Conservation (phyloP, 2,113 vertebrate genomes). For the Noctilio leporinus region DNA sequence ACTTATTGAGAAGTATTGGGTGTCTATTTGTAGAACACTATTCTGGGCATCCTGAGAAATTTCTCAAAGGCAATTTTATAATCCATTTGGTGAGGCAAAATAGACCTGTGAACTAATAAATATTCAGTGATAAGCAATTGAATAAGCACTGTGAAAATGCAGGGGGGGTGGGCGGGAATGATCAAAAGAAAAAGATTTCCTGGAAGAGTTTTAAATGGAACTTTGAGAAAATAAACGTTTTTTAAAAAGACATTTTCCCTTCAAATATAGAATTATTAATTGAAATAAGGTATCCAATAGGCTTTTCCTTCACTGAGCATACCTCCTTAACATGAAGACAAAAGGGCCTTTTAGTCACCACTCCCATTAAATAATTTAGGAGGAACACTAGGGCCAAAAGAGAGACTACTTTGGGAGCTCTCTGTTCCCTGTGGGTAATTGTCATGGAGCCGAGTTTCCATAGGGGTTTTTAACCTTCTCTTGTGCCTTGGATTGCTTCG, state of each 20-base stretch:
- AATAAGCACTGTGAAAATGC: background rate
- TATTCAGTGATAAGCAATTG: background rate
- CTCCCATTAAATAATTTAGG: background rate
- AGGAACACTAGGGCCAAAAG: background rate
- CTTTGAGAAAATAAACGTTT: background rate
- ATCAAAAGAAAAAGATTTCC: conserved; percentile 11
- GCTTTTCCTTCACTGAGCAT: background rate
- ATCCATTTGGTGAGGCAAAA: conserved; percentile 34
- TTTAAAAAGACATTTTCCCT: background rate
- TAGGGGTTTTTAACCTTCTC: background rate
- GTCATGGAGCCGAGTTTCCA: background rate
- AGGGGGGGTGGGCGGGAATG: too few relatives aligned
- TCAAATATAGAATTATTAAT: conserved; percentile 9
- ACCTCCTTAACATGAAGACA: background rate
- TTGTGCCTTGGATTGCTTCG: background rate
- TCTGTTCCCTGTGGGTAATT: background rate
- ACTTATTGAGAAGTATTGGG: conserved; percentile 1
- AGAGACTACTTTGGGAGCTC: background rate
- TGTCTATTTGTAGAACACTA: conserved; percentile 59
- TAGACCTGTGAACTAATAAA: conserved; percentile 38
- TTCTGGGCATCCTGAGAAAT: conserved; percentile 38
- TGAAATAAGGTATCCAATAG: background rate
- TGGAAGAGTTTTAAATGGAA: conserved; percentile 1
- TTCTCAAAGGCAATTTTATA: conserved; percentile 45
- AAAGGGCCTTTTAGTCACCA: background rate